Conservation (phyloP, 1,140 invertebrate genomes). For the Aricia agestis region DNA sequence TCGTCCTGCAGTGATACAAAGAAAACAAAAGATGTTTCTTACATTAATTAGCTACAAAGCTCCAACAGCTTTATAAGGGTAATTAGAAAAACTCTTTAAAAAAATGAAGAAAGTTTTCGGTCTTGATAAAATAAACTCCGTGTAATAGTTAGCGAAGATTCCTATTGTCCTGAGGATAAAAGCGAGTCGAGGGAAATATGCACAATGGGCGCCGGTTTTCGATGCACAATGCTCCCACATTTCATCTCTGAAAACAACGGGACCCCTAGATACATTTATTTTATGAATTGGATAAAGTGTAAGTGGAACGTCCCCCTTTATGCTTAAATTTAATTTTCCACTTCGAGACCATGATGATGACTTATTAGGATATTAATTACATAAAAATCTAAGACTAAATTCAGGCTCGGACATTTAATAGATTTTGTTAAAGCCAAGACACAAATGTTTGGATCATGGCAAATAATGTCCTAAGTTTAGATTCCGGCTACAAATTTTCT, state of each 20-base stretch:
- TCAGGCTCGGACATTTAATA: no score
- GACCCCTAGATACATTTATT: conserved; percentile 50
- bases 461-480: no score
- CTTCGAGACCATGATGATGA: no score
- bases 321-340: no score
- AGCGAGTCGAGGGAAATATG: conserved; percentile 32
- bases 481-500: no score
- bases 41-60: not conserved
- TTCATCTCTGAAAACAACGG: conserved; percentile 61
- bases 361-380: no score
- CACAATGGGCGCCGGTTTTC: conserved; percentile 48
- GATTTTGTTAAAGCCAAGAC: no score
- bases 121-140: conserved; percentile 52
- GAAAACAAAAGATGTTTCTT: no score
- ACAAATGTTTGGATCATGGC: no score
- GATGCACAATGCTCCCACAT: conserved; percentile 62
- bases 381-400: no score
- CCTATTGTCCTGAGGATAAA: conserved; percentile 58
- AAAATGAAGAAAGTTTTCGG: conserved; percentile 26
- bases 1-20: no score
- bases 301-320: conserved; percentile 16
- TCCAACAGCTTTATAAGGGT: not conserved
- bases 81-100: conserved; percentile 23
- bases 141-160: conserved; percentile 53
- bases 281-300: conserved; percentile 54